Evolutionary conservation across 2,888 invertebrate genomes (phyloP), one percentile per base, ranked within the genome.

Genomic region (Chymomyza procnemis): DNA sequence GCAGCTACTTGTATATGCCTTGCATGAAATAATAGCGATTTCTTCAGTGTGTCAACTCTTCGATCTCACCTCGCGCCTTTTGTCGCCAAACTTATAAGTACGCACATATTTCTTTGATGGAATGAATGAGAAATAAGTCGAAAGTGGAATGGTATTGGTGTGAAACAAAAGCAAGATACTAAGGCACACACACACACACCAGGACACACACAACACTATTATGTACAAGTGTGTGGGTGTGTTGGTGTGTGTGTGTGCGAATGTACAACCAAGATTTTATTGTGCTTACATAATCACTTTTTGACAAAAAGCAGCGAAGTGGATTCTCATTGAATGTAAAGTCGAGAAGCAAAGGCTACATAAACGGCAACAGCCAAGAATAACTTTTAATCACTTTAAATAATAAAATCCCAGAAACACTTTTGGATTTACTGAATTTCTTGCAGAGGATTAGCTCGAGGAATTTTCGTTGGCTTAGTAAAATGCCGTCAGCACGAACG

Each of bases 331-430:
- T 60, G 59, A 47, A 59, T 41, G 59, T 14, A 59, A 46, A 59
- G 41, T 46, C 59, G 34, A 46, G 41, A 47, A 59, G 59, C 59
- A 59, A 46, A 14, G 41, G 59, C 46, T 18, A 21, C 48, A 56
- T 22, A 22, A 57, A 48, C 59, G 22, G 59, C 8, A 8, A 50
- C 64, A 67, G 59, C 64, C 64, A 76, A 79, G 73, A 78, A 80
- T 78, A 78, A 80, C 74, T 79, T 84, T 86, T 80, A 86, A 86
- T 83, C 79, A 84, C 82, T 85, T 85, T 76, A 81, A 83, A 86
- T 80, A 84, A 85, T 80, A 82, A 86, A 82, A 84, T 82, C 79
- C 75, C 78, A 78, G 76, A 82, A 84, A 84, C 80, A 82, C 78
- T 87, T 84, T 74, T 70, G 76, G 79, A 87, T 85, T 85, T 82